Percentiles rank a stretch among this genome's conserved stretches.
phyloP scores from a whole-genome alignment of 2,888 invertebrate genomes.

The Psylliodes chrysocephalus region DNA sequence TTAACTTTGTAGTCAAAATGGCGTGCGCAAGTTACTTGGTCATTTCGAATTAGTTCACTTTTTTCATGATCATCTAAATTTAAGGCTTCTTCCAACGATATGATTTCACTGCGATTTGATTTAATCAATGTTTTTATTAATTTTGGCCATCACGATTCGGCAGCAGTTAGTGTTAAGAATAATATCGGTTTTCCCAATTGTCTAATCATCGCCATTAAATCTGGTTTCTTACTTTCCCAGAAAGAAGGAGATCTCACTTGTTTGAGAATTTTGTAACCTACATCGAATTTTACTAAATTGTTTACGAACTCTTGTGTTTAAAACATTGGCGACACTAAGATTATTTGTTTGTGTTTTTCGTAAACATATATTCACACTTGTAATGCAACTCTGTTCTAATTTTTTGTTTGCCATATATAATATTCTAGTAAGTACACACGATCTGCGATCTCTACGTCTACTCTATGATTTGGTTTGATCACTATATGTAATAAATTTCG shows the following conservation, averaged over 20 bases:
- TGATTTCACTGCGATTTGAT: conserved; percentile 27
- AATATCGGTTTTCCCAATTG: conserved; percentile 59
- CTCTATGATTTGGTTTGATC: background rate
- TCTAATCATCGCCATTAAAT: conserved; percentile 55
- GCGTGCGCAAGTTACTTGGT: conserved; percentile 41
- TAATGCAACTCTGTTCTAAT: background rate
- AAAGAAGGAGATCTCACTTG: background rate
- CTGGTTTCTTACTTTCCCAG: conserved; percentile 15
- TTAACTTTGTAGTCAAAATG: conserved; percentile 55
- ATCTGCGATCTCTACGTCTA: background rate
- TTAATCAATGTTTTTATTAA: conserved; percentile 55
- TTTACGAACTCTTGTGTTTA: no score
- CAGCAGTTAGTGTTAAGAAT: conserved; percentile 61
- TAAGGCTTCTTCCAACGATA: no score
- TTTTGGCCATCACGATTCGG: conserved; percentile 59
- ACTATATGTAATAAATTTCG: background rate
- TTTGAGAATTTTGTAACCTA: no score
- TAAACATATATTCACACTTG: background rate
- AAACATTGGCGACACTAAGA: no score
- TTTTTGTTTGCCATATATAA: background rate
- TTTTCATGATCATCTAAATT: no score
- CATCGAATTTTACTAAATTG: no score
- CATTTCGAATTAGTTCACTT: conserved; percentile 27
- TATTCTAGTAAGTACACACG: background rate
- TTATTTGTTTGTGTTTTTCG: background rate